Evolutionary conservation across 2,797 vertebrate species (phyloP).

Genomic region (Rhodeus uyekii): DNA sequence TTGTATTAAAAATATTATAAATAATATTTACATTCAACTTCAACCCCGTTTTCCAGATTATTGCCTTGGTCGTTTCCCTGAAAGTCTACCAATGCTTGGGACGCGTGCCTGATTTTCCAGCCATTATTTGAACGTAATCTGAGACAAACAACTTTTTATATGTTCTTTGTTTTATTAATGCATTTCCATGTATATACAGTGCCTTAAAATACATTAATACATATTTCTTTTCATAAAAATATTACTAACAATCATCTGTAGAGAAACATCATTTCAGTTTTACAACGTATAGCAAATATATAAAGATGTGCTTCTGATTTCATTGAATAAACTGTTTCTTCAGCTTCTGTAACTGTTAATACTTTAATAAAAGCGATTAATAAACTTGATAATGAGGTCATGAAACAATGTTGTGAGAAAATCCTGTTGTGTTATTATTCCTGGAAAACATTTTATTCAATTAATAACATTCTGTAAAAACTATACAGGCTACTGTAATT

Average conservation of each 20-base stretch:
- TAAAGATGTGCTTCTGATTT: neutral
- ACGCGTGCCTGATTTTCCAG: neutral
- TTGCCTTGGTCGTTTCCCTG: neutral
- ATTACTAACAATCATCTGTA: neutral
- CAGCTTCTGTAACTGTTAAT: neutral
- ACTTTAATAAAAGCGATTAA: neutral
- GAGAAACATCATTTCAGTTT: neutral
- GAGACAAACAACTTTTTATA: neutral
- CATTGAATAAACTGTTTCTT: neutral
- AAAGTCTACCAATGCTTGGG: neutral
- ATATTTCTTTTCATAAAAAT: neutral
- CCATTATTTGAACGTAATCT: neutral
- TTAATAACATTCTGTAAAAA: neutral
- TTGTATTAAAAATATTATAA: too few relatives aligned
- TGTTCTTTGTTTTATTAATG: neutral
- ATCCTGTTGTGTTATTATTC: neutral
- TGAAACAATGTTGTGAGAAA: too few relatives aligned
- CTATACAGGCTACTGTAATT: neutral
- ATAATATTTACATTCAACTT: neutral
- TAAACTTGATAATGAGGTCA: neutral
- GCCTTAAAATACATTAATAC: neutral
- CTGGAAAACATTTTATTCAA: neutral
- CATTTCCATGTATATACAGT: neutral
- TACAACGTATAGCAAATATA: conserved; percentile 1
- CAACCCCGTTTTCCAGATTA: neutral